These are phyloP conservation scores for Eulemur rubriventer DNA, from an alignment of 2,797 vertebrate genomes.

Conservation along the genomic window DNA sequence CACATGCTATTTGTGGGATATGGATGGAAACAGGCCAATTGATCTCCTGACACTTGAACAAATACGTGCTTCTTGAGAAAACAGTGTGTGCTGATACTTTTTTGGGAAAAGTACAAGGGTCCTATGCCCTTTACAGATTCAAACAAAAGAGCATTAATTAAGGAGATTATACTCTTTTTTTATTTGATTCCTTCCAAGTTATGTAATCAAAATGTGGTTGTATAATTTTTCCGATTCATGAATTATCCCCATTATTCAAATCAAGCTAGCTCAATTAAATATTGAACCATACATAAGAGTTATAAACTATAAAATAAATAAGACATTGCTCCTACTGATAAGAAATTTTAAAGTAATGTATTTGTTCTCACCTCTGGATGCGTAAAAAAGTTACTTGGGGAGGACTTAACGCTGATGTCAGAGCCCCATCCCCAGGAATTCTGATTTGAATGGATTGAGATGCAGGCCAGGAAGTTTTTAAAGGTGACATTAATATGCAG, in stretches of 20 bases:
- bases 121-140: not conserved
- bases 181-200: not conserved
- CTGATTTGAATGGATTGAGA: not conserved
- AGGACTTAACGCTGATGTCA: not conserved
- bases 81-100: not conserved
- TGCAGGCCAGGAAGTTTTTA: not conserved
- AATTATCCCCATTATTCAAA: conserved; percentile 7
- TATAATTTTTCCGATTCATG: not conserved
- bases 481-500: not conserved
- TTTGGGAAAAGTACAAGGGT: not conserved
- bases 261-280: conserved; percentile 18
- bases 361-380: not conserved
- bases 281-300: not conserved
- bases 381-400: not conserved
- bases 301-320: not conserved
- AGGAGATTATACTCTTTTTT: not conserved
- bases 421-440: not conserved
- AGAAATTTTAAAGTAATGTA: not conserved
- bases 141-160: conserved; percentile 15
- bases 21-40: not conserved
- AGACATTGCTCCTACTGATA: not conserved
- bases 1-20: not conserved
- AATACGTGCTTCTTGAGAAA: not conserved
- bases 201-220: not conserved
- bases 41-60: conserved; percentile 3